Evolutionary conservation across 2,113 vertebrate genomes (phyloP).

Genomic region (Strix aluco): DNA sequence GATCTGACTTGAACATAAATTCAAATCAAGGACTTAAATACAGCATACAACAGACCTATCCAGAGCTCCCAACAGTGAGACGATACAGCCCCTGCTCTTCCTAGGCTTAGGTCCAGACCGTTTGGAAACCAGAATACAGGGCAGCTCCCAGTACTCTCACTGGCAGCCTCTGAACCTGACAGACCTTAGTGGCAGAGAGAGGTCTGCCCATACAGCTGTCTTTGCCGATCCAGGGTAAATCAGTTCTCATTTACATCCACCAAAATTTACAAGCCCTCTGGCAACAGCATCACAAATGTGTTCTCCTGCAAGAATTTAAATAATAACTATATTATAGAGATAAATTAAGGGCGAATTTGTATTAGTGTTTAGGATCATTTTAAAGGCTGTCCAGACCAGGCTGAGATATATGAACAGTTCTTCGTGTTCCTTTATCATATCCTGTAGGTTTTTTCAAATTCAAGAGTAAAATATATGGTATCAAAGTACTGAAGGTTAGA

Average conservation of each 20-base stretch:
- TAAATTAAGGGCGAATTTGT: neutral
- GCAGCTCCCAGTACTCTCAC: neutral
- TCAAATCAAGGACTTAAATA: neutral
- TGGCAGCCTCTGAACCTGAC: neutral
- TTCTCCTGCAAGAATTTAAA: neutral
- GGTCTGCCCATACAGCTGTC: neutral
- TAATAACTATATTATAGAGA: neutral
- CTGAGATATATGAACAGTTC: neutral
- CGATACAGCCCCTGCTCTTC: neutral
- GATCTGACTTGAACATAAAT: neutral
- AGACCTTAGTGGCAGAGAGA: neutral
- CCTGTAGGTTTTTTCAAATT: neutral
- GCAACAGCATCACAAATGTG: neutral
- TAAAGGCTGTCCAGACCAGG: neutral
- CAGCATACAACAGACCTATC: neutral
- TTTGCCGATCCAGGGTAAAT: neutral
- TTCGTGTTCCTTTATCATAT: neutral
- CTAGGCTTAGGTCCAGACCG: neutral
- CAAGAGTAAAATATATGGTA: neutral
- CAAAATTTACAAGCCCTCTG: neutral
- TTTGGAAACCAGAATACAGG: neutral
- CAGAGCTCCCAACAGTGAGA: neutral
- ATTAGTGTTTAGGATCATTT: neutral
- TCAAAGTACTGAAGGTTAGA: neutral
- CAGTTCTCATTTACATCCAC: neutral